Percentiles rank a stretch among this genome's conserved stretches.
Conservation (phyloP, 2,113 vertebrate species). For the Leucopsar rothschildi region DNA sequence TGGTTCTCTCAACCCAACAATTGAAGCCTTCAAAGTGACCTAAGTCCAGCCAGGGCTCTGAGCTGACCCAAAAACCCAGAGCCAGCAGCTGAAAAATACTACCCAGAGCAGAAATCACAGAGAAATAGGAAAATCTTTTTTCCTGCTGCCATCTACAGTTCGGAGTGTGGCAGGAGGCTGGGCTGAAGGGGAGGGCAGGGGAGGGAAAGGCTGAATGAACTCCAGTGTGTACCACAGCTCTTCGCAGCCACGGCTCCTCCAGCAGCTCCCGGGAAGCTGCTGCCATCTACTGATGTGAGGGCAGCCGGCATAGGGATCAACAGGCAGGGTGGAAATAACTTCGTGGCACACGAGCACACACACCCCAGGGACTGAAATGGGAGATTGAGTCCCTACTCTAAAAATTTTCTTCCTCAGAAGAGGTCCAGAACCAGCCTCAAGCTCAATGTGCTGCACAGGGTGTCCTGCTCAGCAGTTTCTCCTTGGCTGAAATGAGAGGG, state of each 20-base stretch:
- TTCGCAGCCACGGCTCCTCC: neutral
- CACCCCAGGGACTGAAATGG: neutral
- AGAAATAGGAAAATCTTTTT: neutral
- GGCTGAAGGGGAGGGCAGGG: neutral
- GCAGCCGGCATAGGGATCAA: neutral
- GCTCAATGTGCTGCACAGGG: fast-evolving
- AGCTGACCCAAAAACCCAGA: neutral
- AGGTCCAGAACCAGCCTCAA: neutral
- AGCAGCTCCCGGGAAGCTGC: neutral
- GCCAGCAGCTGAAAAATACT: neutral
- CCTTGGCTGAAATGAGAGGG: neutral
- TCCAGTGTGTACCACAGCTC: fast-evolving
- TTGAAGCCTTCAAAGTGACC: neutral
- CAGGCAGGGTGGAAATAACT: neutral
- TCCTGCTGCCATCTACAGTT: conserved; percentile 54
- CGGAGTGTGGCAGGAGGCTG: neutral
- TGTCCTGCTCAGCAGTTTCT: neutral
- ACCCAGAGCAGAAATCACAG: neutral
- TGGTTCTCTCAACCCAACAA: fast-evolving
- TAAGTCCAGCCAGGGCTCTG: neutral
- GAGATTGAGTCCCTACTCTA: fast-evolving
- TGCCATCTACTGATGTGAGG: conserved; percentile 44
- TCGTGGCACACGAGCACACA: fast-evolving
- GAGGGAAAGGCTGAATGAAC: neutral
- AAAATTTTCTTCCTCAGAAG: neutral